Base-by-base conservation (phyloP, 2,888 invertebrate species). In the Aromia moschata region DNA sequence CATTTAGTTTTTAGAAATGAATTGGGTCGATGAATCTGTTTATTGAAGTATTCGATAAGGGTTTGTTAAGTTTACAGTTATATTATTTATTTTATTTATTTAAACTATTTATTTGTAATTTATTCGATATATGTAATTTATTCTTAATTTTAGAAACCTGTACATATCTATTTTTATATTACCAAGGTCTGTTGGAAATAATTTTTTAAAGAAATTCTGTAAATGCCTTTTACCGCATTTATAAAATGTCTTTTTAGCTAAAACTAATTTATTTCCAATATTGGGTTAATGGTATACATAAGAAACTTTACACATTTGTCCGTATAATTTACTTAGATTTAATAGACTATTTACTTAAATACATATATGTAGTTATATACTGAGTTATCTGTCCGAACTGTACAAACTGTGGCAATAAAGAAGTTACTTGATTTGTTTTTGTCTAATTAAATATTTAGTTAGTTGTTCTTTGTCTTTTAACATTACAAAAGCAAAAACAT, bases 121-220 rank as follows among this genome's bases (percentile, higher is more conserved):
- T 43, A 44, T 43, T 44, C 60, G 11, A n/a, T n/a, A n/a, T n/a
- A n/a, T 25, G 37, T 37, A 38, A 20, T 11, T 37, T 14, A 31
- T 51, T 37, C 17, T 55, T 60, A 47, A 59, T 59, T 16, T 55
- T 46, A 47, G 45, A 36, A 33, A 20, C 14, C 37, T 56, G 60
- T 64, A 64, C 55, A 61, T 62, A 62, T 31, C 51, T 60, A 37
- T 54, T 49, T 56, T 40, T 33, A 37, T 43, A 38, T 56, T 46
- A 59, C 31, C 41, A 45, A 47, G 49, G 38, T 12, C 25, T 47
- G 56, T 62, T 67, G 67, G 64, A 54, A 60, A 67, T 64, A 56
- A 51, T 56, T 62, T 63, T 58, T 36, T 40, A 59, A 65, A 61
- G 64, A 62, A 64, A 60, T 64, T 64, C 60, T 57, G 55, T 64